Evolutionary conservation across 23 tunicate genomes (phyloP).

Genomic region (Trididemnum nubilum): DNA sequence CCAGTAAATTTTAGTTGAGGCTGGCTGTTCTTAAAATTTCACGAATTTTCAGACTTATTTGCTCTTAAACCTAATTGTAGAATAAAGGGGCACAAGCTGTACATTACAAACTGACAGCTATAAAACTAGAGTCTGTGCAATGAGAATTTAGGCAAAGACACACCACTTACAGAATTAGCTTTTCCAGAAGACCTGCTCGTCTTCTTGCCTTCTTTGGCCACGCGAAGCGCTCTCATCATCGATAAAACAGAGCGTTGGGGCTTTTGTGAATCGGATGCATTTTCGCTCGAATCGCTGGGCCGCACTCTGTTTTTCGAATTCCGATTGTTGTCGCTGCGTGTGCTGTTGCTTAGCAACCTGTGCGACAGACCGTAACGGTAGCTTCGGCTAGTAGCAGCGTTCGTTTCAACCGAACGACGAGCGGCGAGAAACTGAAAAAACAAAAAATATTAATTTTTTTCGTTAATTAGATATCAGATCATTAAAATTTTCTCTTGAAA

Average conservation of each 20-base stretch:
- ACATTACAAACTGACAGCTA: no score
- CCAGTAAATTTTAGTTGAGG: no score
- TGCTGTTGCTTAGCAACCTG: slow-evolving; percentile 1
- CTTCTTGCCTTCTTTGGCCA: slow-evolving; percentile 41
- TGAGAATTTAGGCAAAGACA: no score
- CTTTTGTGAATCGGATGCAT: slow-evolving; percentile 33
- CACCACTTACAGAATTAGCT: background rate
- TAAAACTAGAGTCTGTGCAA: no score
- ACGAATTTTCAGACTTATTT: no score
- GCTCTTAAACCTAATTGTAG: no score
- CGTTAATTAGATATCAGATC: no score
- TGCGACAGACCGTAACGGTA: slow-evolving; percentile 39
- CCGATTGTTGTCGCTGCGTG: slow-evolving; percentile 38
- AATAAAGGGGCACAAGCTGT: no score
- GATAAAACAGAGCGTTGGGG: slow-evolving; percentile 64
- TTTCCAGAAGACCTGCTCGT: slow-evolving; percentile 1
- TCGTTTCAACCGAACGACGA: slow-evolving; percentile 40
- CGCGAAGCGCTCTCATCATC: slow-evolving; percentile 55
- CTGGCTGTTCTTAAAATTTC: no score
- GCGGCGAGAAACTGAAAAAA: slow-evolving; percentile 31
- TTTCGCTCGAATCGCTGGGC: slow-evolving; percentile 24
- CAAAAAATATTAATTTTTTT: background rate
- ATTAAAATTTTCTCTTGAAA: no score
- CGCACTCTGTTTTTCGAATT: slow-evolving; percentile 41
- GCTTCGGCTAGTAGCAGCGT: slow-evolving; percentile 13